Conservation (phyloP, 2,113 vertebrate genomes). For the Aplodontia rufa region DNA sequence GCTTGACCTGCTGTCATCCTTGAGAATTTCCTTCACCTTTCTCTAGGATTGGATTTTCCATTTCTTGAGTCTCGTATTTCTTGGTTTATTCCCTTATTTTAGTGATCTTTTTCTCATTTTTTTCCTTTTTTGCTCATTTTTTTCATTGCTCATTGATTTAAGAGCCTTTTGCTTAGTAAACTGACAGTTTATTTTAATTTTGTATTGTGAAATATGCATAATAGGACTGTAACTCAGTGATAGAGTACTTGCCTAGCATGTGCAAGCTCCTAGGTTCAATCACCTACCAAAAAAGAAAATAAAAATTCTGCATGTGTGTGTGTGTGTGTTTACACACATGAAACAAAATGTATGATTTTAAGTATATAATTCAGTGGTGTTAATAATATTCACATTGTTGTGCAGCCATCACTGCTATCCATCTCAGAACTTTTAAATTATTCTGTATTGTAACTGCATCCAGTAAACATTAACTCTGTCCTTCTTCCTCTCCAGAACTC, state of each 20-base stretch:
- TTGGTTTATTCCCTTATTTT: neutral
- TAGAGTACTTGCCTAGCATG: no score
- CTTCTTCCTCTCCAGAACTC: neutral
- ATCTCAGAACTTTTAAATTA: neutral
- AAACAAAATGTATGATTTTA: neutral
- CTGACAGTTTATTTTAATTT: conserved; percentile 7
- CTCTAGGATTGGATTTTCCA: neutral
- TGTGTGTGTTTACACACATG: no score
- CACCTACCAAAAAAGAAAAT: no score
- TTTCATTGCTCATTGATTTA: neutral
- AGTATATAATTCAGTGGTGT: neutral
- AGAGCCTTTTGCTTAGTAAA: conserved; percentile 6
- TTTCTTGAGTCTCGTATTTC: neutral
- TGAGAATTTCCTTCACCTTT: neutral
- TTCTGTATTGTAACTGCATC: neutral
- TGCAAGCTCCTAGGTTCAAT: no score
- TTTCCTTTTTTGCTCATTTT: neutral
- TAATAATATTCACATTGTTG: neutral
- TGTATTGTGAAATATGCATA: neutral
- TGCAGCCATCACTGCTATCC: neutral
- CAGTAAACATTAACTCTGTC: neutral
- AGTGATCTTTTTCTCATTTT: conserved; percentile 4
- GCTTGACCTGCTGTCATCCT: neutral
- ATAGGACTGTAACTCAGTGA: neutral
- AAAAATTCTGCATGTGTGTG: no score